Conservation (phyloP, 2,888 invertebrate species). For the Drosophila mayaguana region DNA sequence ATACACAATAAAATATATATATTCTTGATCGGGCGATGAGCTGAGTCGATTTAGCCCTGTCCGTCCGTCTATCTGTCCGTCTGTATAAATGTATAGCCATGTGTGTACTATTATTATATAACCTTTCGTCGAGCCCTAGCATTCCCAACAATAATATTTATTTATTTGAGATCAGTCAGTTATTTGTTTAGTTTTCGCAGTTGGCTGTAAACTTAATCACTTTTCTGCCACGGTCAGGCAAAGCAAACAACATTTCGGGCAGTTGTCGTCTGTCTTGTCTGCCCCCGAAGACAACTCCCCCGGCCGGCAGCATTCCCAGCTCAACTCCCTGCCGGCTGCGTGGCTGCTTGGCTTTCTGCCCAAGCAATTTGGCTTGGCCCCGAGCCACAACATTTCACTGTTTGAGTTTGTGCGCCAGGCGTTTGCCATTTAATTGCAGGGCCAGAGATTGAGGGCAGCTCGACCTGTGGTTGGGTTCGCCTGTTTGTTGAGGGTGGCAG, state of each 20-base stretch:
- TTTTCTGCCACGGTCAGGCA: constrained; percentile 13
- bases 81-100: too few relatives aligned
- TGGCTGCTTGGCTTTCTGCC: constrained; percentile 51
- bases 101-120: neutral
- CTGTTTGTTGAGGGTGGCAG: neutral
- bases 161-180: constrained; percentile 5
- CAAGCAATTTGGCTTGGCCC: constrained; percentile 52
- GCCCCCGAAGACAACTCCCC: constrained; percentile 3
- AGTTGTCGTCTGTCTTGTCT: constrained; percentile 33
- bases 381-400: constrained; percentile 47
- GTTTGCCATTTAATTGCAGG: constrained; percentile 70
- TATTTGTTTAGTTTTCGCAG: constrained; percentile 9
- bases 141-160: neutral
- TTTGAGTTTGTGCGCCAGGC: constrained; percentile 67
- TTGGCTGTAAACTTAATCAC: constrained; percentile 23
- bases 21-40: too few relatives aligned
- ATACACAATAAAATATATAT: too few relatives aligned
- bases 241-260: constrained; percentile 31
- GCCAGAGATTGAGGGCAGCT: constrained; percentile 19
- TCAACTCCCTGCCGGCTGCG: constrained; percentile 30
- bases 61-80: too few relatives aligned
- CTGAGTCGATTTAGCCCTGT: too few relatives aligned
- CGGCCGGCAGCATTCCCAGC: neutral
- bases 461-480: neutral
- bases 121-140: neutral